These are phyloP conservation scores for Triplophysa dalaica DNA, from an alignment of 2,113 vertebrate species.

Conservation along the genomic window DNA sequence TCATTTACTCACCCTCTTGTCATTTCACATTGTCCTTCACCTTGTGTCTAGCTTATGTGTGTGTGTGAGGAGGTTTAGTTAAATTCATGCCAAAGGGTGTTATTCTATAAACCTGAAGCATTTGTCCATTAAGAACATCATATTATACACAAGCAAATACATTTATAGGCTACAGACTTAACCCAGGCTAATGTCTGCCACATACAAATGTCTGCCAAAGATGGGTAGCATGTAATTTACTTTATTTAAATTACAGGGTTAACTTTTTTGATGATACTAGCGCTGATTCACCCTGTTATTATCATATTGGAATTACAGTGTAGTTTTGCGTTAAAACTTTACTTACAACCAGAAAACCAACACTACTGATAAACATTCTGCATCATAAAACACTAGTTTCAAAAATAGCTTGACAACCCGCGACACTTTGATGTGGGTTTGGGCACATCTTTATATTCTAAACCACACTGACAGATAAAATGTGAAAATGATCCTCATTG, in stretches of 20 bases:
- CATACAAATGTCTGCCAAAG: conserved; percentile 20
- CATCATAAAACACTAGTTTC: conserved; percentile 15
- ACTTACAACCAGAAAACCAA: conserved; percentile 24
- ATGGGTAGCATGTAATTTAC: conserved; percentile 41
- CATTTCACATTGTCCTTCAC: not conserved
- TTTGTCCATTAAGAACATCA: conserved; percentile 8
- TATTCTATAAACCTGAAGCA: not conserved
- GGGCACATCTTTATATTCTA: not conserved
- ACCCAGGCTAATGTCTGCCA: conserved; percentile 1
- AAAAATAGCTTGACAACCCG: conserved; percentile 26
- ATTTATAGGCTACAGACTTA: not conserved
- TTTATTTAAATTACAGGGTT: conserved; percentile 46
- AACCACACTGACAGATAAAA: not conserved
- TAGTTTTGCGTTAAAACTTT: conserved; percentile 20
- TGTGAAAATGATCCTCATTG: not conserved
- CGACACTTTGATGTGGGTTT: conserved; percentile 19
- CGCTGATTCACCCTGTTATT: conserved; percentile 43
- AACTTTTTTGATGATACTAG: conserved; percentile 48
- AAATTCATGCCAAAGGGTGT: not conserved
- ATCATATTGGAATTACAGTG: conserved; percentile 41
- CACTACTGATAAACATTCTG: not conserved
- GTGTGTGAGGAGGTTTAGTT: not conserved
- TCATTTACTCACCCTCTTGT: too few relatives aligned
- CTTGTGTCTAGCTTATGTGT: not conserved
- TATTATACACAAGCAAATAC: not conserved